Evolutionary conservation across 2,113 vertebrate genomes (phyloP).

Genomic region (Larimichthys polyactis): DNA sequence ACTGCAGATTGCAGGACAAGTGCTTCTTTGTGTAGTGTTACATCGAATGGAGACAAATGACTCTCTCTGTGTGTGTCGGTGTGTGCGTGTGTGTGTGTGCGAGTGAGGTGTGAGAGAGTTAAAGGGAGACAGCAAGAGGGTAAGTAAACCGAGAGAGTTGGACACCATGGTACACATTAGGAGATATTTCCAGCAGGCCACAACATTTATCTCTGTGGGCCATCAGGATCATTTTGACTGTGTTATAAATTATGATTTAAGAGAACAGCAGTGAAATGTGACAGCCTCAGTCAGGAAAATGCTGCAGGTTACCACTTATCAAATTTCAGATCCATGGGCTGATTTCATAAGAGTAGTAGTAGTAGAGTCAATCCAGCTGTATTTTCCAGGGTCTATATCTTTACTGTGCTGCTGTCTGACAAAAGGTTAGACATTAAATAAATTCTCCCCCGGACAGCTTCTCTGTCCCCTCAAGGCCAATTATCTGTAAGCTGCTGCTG

Average conservation of each 20-base stretch:
- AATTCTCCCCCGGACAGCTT: slow-evolving; percentile 28
- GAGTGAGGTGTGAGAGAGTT: slow-evolving; percentile 20
- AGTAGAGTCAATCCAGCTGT: slow-evolving; percentile 22
- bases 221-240: slow-evolving; percentile 50
- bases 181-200: slow-evolving; percentile 42
- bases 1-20: slow-evolving; percentile 62
- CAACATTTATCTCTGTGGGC: slow-evolving; percentile 53
- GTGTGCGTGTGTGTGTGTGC: slow-evolving; percentile 3
- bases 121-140: slow-evolving; percentile 14
- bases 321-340: slow-evolving; percentile 53
- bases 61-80: slow-evolving; percentile 34
- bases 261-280: slow-evolving; percentile 50
- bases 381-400: not conserved
- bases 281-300: slow-evolving; percentile 43
- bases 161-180: slow-evolving; percentile 52
- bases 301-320: slow-evolving; percentile 18
- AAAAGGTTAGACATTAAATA: slow-evolving; percentile 37
- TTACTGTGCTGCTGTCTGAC: slow-evolving; percentile 22
- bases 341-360: slow-evolving; percentile 26
- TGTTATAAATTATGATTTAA: slow-evolving; percentile 49
- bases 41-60: slow-evolving; percentile 72
- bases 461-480: slow-evolving; percentile 31
- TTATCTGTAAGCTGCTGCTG: slow-evolving; percentile 30
- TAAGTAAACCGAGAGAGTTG: slow-evolving; percentile 30
- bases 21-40: slow-evolving; percentile 69